Conservation (phyloP, 2,888 invertebrate species). For the Phoronis australis region DNA sequence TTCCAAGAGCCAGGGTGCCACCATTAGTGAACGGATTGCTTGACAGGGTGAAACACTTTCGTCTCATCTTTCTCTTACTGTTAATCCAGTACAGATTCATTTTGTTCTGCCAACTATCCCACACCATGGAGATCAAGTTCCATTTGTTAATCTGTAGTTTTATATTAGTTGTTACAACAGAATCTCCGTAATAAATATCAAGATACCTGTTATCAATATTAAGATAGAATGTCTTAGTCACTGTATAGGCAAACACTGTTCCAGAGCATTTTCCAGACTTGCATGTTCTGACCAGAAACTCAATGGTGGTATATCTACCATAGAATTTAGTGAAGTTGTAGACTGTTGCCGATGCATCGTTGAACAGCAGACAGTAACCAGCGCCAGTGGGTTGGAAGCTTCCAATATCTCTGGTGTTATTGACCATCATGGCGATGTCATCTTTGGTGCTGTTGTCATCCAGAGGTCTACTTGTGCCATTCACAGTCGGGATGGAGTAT, state of each 20-base stretch:
- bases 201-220: conserved; percentile 4
- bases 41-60: not conserved
- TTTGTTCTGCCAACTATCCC: not conserved
- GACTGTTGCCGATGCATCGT: conserved; percentile 15
- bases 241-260: conserved; percentile 18
- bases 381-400: conserved; percentile 11
- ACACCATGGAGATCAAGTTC: conserved; percentile 15
- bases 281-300: conserved; percentile 20
- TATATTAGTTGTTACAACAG: conserved; percentile 8
- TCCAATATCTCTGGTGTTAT: too few relatives aligned
- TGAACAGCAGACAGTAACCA: conserved; percentile 16
- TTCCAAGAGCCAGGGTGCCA: conserved; percentile 18
- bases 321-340: conserved; percentile 6
- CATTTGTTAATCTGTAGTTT: conserved; percentile 12
- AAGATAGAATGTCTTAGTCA: conserved; percentile 11
- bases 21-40: conserved; percentile 2
- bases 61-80: not conserved
- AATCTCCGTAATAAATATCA: conserved; percentile 4
- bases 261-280: conserved; percentile 10
- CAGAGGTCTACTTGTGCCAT: too few relatives aligned
- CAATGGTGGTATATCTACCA: conserved; percentile 10
- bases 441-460: too few relatives aligned
- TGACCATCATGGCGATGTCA: too few relatives aligned
- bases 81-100: conserved; percentile 5
- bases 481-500: too few relatives aligned